Percentiles rank a stretch among this genome's conserved stretches.
Evolutionary conservation across 2,888 invertebrate genomes (phyloP).

Genomic region (Apamea epomidion): DNA sequence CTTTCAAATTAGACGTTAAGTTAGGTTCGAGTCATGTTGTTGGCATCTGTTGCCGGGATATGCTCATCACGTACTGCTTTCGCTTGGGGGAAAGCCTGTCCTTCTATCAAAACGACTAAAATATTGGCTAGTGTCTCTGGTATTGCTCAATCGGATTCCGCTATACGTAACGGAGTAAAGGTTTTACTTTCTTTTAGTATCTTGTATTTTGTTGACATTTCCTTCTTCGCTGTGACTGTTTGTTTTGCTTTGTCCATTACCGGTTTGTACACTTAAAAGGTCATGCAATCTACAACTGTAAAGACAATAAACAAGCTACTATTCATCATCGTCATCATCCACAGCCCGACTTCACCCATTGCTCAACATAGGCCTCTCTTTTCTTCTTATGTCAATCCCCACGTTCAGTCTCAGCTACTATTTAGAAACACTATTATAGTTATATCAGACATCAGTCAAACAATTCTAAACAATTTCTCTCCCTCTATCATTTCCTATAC

Average conservation of each 20-base stretch:
- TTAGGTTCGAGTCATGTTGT: conserved; percentile 59
- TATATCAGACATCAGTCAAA: conserved; percentile 2
- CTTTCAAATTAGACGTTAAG: conserved; percentile 75
- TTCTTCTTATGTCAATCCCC: neutral
- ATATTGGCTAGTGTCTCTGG: conserved; percentile 42
- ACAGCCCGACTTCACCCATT: neutral
- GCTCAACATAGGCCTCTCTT: neutral
- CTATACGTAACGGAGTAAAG: conserved; percentile 33
- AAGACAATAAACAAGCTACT: neutral
- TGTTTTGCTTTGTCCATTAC: neutral
- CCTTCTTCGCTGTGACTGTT: neutral
- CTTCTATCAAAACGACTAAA: conserved; percentile 59
- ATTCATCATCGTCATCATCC: neutral
- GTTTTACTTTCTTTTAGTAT: conserved; percentile 47
- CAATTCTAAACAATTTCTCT: conserved; percentile 5
- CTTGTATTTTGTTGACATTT: conserved; percentile 26
- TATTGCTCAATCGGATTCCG: conserved; percentile 50
- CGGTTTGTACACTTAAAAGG: neutral
- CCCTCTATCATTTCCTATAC: neutral
- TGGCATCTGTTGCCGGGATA: conserved; percentile 67
- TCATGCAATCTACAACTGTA: conserved; percentile 5
- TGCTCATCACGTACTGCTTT: conserved; percentile 86
- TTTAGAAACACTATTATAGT: neutral
- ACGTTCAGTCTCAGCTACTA: neutral
- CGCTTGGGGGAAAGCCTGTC: conserved; percentile 75